Evolutionary conservation across 2,797 vertebrate species (phyloP).

Genomic region (Neostethus bicornis): DNA sequence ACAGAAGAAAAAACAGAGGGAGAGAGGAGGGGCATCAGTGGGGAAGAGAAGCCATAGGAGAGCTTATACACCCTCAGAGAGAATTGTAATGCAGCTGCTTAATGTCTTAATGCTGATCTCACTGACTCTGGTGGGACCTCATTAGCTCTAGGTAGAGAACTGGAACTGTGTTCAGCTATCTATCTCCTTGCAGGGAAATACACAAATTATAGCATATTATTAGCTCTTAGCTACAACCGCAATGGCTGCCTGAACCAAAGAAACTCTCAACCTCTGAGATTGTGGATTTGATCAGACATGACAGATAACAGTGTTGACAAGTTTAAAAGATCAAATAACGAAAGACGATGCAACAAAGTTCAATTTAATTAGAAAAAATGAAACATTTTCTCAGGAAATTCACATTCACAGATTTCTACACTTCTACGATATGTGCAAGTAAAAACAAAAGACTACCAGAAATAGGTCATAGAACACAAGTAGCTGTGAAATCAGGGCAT

Average conservation of each 20-base stretch:
- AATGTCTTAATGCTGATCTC: constrained; percentile 72
- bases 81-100: constrained; percentile 60
- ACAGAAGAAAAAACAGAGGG: constrained; percentile 6
- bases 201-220: constrained; percentile 49
- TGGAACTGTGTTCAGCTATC: constrained; percentile 47
- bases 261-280: constrained; percentile 2
- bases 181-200: constrained; percentile 51
- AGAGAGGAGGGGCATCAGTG: constrained; percentile 3
- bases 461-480: too few relatives aligned
- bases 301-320: background rate
- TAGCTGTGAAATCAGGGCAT: too few relatives aligned
- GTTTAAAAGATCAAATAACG: background rate
- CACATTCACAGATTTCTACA: too few relatives aligned
- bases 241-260: constrained; percentile 23
- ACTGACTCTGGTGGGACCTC: constrained; percentile 71
- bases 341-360: too few relatives aligned
- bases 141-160: constrained; percentile 69
- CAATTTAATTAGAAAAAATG: too few relatives aligned
- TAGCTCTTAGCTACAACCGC: constrained; percentile 35
- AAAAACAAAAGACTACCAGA: too few relatives aligned
- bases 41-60: constrained; percentile 32
- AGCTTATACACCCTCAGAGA: constrained; percentile 51
- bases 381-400: too few relatives aligned
- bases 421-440: too few relatives aligned
- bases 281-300: background rate